Evolutionary conservation across 1,140 invertebrate genomes (phyloP).

Genomic region (Campoletis sonorensis): DNA sequence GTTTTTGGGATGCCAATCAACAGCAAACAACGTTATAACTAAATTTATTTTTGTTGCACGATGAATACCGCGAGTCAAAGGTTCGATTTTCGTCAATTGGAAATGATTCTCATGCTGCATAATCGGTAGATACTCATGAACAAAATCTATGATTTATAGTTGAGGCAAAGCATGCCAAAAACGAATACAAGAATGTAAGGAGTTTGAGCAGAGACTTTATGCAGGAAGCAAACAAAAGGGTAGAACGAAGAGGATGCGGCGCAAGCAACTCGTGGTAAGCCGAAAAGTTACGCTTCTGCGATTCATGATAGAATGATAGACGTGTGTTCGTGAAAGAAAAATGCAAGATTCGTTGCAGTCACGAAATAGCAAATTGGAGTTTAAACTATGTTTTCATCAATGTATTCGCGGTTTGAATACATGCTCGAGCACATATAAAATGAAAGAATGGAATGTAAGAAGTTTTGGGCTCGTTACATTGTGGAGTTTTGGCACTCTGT

Average conservation of each 20-base stretch:
- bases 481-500: constrained; percentile 42
- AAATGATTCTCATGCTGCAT: background rate
- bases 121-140: background rate
- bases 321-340: constrained; percentile 77
- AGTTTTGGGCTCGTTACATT: constrained; percentile 68
- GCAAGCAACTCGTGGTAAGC: constrained; percentile 31
- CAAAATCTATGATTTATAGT: background rate
- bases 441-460: background rate
- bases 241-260: background rate
- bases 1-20: too few relatives aligned
- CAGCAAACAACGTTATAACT: background rate
- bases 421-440: background rate
- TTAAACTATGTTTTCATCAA: constrained; percentile 68
- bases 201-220: background rate
- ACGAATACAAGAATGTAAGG: background rate
- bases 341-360: constrained; percentile 78
- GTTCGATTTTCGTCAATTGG: background rate
- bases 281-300: constrained; percentile 70
- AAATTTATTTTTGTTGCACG: background rate
- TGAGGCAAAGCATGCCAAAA: background rate
- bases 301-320: constrained; percentile 78
- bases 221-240: background rate
- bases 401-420: background rate
- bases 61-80: background rate
- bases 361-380: constrained; percentile 78